Evolutionary conservation across 2,113 vertebrate genomes (phyloP).

Genomic region (Calidris pugnax): DNA sequence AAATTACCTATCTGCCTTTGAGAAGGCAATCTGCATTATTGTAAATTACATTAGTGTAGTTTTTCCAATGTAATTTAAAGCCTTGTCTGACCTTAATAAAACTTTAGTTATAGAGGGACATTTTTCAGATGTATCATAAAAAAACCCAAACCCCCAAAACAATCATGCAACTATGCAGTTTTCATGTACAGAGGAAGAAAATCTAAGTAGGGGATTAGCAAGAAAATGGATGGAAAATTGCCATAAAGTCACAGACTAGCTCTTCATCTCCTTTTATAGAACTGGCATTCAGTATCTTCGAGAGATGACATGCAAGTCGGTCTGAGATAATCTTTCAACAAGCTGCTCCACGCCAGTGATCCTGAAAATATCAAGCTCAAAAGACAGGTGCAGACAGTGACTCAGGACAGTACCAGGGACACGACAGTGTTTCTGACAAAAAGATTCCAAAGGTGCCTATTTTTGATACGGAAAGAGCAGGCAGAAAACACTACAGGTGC

Average conservation of each 20-base stretch:
- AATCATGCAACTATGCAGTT: not conserved
- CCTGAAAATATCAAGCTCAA: not conserved
- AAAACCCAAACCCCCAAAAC: not conserved
- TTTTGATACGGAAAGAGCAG: not conserved
- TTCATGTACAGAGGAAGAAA: not conserved
- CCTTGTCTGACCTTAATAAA: not conserved
- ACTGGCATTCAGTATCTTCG: not conserved
- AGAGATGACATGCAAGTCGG: not conserved
- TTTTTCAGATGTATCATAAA: not conserved
- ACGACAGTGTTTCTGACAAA: not conserved
- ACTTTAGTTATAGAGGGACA: not conserved
- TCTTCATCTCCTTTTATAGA: not conserved
- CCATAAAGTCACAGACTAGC: not conserved
- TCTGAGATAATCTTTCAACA: not conserved
- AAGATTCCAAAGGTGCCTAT: not conserved
- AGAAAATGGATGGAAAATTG: not conserved
- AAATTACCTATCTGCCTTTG: not conserved
- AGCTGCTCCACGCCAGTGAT: not conserved
- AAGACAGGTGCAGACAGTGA: not conserved
- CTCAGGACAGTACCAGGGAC: not conserved
- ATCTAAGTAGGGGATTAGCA: not conserved
- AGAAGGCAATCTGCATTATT: not conserved
- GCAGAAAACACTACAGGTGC: not conserved
- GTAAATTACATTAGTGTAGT: not conserved
- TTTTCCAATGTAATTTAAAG: not conserved